Evolutionary conservation across 2,113 vertebrate genomes (phyloP).

Genomic region (Narcine bancroftii): DNA sequence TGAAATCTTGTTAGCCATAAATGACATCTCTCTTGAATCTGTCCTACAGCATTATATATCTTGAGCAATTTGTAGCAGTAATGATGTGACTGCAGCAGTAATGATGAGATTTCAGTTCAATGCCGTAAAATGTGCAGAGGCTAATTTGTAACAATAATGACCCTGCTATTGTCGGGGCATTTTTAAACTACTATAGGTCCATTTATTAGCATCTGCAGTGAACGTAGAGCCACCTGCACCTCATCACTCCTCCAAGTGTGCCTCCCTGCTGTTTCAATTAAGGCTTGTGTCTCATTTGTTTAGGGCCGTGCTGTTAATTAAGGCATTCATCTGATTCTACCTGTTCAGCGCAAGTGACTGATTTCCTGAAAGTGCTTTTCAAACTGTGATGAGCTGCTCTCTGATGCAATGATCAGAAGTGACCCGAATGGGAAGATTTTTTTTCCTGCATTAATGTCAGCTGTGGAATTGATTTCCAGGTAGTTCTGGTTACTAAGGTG

Average conservation of each 20-base stretch:
- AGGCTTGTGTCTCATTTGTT: neutral
- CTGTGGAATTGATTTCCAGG: neutral
- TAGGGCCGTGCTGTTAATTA: neutral
- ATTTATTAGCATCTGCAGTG: conserved; percentile 15
- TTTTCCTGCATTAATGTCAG: neutral
- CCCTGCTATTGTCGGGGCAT: neutral
- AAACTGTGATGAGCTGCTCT: neutral
- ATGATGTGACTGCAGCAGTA: conserved; percentile 30
- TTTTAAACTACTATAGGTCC: conserved; percentile 9
- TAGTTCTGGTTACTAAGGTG: neutral
- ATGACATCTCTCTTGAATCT: conserved; percentile 32
- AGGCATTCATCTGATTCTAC: neutral
- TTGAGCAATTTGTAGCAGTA: conserved; percentile 24
- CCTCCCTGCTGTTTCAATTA: neutral
- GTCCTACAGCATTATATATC: conserved; percentile 23
- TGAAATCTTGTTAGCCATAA: conserved; percentile 31
- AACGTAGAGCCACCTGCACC: neutral
- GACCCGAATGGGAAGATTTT: neutral
- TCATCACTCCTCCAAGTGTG: neutral
- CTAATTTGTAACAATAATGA: conserved; percentile 35
- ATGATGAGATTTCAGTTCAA: conserved; percentile 33
- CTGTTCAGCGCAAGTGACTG: neutral
- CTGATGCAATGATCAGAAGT: neutral
- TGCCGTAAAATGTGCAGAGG: conserved; percentile 28
- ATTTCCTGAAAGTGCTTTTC: neutral